Evolutionary conservation across 2,797 vertebrate genomes (phyloP), one percentile per base, ranked within the genome.

Genomic region (Paguma larvata): DNA sequence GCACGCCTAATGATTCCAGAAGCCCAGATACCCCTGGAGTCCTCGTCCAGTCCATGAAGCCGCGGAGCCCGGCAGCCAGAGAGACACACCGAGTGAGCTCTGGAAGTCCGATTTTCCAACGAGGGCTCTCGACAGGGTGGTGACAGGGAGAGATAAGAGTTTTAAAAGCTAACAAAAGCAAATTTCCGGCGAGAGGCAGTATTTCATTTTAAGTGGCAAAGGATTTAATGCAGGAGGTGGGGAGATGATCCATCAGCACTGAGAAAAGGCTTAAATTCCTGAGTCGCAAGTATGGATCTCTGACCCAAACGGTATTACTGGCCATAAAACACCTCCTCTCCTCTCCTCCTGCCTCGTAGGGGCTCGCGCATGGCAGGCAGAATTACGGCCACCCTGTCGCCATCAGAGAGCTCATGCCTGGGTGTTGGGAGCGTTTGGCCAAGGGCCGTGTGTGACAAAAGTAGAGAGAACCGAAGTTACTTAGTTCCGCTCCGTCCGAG

Each of bases 261-360:
- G 11, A 79, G 34, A 59, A 78, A 12, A 78, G 56, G 63, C 85
- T 59, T 85, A 53, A 80, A 84, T 38, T 53, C 25, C 56, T 2
- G 2, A 67, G 72, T 32, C 86, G 48, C 44, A 25, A 65, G 93
- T 25, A 15, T 38, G 73, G 30, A 34, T 83, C 86, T 84, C 62
- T 32, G 34, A 73, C 14, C n/a, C 30, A 9, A 13, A 30, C 18
- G 4, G 6, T 30, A 25, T 30, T 7, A 0, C 51, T 7, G 44
- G 63, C 9, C n/a, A 27, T 67, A 67, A 88, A 83, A 38, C 63
- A n/a, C 19, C 10, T 13, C 59, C 27, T 41, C 12, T 14, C 18
- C 32, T 6, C 13, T 18, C 2, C 0, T 25, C 34, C 48, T 30
- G 44, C 32, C 38, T 21, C 30, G 0, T 2, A 3, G 19, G 0